These are phyloP conservation scores for Pocillopora verrucosa DNA, from an alignment of 64 coral and sea anemone genomes.

Conservation along the genomic window DNA sequence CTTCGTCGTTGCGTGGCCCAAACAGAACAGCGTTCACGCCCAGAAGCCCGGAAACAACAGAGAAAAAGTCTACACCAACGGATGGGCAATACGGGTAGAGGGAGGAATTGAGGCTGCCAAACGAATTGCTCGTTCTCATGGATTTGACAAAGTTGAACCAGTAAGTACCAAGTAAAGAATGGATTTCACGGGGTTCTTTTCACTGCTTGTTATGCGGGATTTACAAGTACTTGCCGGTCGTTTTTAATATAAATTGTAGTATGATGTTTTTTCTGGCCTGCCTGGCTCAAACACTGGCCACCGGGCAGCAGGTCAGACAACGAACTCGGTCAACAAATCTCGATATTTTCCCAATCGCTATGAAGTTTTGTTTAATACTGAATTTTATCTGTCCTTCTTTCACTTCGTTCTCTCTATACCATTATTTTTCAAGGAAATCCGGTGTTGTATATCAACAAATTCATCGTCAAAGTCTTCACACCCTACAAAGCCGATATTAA, in stretches of 20 bases:
- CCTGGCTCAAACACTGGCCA: constrained; percentile 35
- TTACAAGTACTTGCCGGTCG: constrained; percentile 45
- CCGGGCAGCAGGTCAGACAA: constrained; percentile 44
- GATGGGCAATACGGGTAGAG: constrained; percentile 90
- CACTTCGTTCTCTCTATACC: not conserved
- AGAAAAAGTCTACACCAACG: constrained; percentile 90
- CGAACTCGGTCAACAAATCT: constrained; percentile 41
- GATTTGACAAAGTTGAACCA: constrained; percentile 90
- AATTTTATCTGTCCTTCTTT: not conserved
- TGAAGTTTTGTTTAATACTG: not conserved
- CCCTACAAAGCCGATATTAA: constrained; percentile 16
- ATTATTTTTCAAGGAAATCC: not conserved
- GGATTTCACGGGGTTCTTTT: not conserved
- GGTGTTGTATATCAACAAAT: not conserved
- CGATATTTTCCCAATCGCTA: not conserved
- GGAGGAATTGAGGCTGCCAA: constrained; percentile 86
- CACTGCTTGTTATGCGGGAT: not conserved
- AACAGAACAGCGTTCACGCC: not conserved
- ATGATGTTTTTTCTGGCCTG: constrained; percentile 51
- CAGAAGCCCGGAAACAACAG: constrained; percentile 1
- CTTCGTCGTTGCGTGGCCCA: constrained; percentile 43
- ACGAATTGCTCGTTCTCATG: constrained; percentile 83
- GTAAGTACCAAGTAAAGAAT: constrained; percentile 47
- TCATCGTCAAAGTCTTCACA: not conserved
- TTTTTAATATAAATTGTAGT: constrained; percentile 55